These are phyloP conservation scores for Telmatochromis bifrenatus DNA, from an alignment of 2,113 vertebrate genomes.

Conservation along the genomic window DNA sequence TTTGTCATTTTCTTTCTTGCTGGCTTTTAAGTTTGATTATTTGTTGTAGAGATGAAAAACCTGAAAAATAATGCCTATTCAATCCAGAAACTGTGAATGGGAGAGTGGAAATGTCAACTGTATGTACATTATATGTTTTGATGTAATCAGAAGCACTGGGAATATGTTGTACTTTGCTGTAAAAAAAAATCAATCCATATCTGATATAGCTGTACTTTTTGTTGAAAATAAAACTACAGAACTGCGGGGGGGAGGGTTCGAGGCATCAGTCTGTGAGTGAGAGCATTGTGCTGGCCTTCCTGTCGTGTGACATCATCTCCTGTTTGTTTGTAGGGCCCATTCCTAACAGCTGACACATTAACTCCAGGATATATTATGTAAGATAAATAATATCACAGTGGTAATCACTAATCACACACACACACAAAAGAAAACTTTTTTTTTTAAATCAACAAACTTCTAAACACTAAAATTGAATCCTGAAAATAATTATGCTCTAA, in stretches of 20 bases:
- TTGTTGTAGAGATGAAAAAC: slow-evolving; percentile 64
- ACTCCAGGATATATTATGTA: not conserved
- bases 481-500: slow-evolving; percentile 1
- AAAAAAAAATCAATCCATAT: slow-evolving; percentile 66
- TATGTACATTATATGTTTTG: slow-evolving; percentile 74
- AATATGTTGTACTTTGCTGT: slow-evolving; percentile 73
- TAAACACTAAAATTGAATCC: not conserved
- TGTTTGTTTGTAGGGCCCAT: slow-evolving; percentile 18
- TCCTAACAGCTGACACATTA: slow-evolving; percentile 10
- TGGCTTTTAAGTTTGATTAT: slow-evolving; percentile 62
- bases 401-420: not conserved
- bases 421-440: not conserved
- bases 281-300: slow-evolving; percentile 45
- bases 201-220: slow-evolving; percentile 74
- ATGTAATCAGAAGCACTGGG: slow-evolving; percentile 72
- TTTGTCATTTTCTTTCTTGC: slow-evolving; percentile 52
- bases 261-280: slow-evolving; percentile 16
- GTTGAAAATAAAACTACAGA: slow-evolving; percentile 71
- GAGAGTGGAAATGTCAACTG: slow-evolving; percentile 64
- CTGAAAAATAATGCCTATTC: slow-evolving; percentile 67
- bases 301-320: slow-evolving; percentile 39
- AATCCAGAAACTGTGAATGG: slow-evolving; percentile 75
- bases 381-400: not conserved
- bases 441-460: not conserved
- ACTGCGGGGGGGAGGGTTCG: slow-evolving; percentile 1